Conservation (phyloP, 2,888 invertebrate genomes). For the Synanthedon vespiformis region DNA sequence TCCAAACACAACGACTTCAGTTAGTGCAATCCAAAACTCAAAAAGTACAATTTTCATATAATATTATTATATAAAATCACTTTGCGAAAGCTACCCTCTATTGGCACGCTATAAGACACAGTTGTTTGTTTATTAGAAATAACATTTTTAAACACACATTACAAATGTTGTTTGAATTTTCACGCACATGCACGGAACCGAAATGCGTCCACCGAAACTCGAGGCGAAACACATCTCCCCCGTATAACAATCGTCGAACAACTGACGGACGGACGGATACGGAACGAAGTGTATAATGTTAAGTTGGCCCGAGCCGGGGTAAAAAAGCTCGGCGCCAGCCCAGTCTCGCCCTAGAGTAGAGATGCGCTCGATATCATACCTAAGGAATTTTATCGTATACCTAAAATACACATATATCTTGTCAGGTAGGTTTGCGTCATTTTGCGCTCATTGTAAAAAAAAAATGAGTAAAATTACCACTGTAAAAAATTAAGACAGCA, state of each 20-base stretch:
- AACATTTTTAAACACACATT: constrained; percentile 5
- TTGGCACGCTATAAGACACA: constrained; percentile 47
- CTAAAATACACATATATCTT: too few species aligned
- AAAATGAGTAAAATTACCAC: too few species aligned
- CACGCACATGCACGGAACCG: constrained; percentile 18
- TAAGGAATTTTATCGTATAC: constrained; percentile 35
- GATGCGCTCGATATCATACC: constrained; percentile 39
- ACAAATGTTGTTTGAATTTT: constrained; percentile 9
- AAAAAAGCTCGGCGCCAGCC: constrained; percentile 67
- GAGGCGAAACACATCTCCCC: constrained; percentile 23
- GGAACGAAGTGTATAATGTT: constrained; percentile 27
- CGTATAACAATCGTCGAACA: constrained; percentile 31
- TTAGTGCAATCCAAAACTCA: constrained; percentile 17
- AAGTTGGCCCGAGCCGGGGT: constrained; percentile 50
- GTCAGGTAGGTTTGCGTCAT: too few species aligned
- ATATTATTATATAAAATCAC: constrained; percentile 26
- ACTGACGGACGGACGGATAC: constrained; percentile 14
- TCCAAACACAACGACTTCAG: constrained; percentile 19
- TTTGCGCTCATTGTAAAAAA: too few species aligned
- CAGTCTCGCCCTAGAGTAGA: constrained; percentile 68
- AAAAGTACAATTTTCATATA: constrained; percentile 2
- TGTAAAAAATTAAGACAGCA: too few species aligned
- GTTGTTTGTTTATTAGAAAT: constrained; percentile 14
- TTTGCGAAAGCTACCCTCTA: constrained; percentile 20
- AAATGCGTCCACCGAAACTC: constrained; percentile 3